Base-by-base conservation (phyloP, 2,797 vertebrate genomes). In the Valencia hispanica region DNA sequence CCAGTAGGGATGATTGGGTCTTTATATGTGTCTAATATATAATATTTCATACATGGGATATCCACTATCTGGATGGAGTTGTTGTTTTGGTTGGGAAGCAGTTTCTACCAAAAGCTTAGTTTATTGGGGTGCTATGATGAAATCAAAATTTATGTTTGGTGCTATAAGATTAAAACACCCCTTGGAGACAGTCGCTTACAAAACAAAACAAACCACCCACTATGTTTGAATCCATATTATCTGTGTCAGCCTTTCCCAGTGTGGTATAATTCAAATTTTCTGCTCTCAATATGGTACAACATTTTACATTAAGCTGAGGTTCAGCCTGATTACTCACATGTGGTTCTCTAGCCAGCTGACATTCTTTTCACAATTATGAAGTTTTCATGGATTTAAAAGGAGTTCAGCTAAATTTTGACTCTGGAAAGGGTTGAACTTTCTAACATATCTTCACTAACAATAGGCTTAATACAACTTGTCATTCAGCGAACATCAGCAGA, bases 101-200 rank as follows among this genome's bases (percentile, higher is more conserved):
- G 7, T 61, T 32, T 34, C 57, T 17, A 9, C 51, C 14, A 27
- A 15, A 15, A 27, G 15, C 30, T 17, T 7, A 32, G 30, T 61
- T 17, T 32, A 18, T 6, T 59, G 30, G 17, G 30, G 57, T 14
- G 30, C 57, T 61, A 25, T 45, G 41, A 59, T 47, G 5, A 61
- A 73, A 73, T 47, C 48, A 36, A 39, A 51, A 36, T 53, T 53
- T 53, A 53, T 39, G 48, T 53, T 14, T 68, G 65, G 65, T n/a
- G 22, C 18, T 30, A 50, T 34, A 25, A 34, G 27, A 17, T 71
- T 25, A 53, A 6, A 53, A 9, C 22, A n/a, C 34, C 8, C 22
- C 22, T 51, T 14, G 48, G 47, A 9, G 25, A 71, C 22, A 69
- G 14, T 47, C 8, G 17, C 27, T 20, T 47, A 11, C 15, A 10